Conservation (phyloP, 2,113 vertebrate species). For the Burhinus bistriatus region DNA sequence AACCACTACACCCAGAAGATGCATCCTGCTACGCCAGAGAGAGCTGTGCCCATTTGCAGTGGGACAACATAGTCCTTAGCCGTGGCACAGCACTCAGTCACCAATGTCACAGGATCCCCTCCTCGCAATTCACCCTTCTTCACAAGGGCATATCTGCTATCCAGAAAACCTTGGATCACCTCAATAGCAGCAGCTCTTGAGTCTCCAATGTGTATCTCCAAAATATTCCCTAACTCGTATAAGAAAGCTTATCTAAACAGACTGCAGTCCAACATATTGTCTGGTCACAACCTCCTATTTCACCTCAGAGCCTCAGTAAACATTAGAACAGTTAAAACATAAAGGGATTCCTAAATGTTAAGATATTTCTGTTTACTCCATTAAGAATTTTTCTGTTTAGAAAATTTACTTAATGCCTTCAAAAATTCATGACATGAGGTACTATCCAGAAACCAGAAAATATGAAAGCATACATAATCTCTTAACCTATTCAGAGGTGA, state of each 20-base stretch:
- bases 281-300: background rate
- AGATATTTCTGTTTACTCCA: background rate
- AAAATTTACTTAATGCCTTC: background rate
- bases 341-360: background rate
- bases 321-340: background rate
- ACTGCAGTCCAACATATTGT: background rate
- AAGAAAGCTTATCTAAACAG: background rate
- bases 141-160: background rate
- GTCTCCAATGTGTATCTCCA: background rate
- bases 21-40: background rate
- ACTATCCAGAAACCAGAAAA: background rate
- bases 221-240: background rate
- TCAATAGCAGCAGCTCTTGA: background rate
- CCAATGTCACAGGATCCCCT: background rate
- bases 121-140: background rate
- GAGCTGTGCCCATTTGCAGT: background rate
- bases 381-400: background rate
- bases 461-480: background rate
- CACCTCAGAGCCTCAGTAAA: background rate
- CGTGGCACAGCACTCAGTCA: background rate
- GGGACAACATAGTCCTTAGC: background rate
- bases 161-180: background rate
- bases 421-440: background rate
- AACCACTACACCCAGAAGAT: background rate
- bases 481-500: background rate